phyloP scores from a whole-genome alignment of 2,113 vertebrate genomes.

The Cromileptes altivelis region DNA sequence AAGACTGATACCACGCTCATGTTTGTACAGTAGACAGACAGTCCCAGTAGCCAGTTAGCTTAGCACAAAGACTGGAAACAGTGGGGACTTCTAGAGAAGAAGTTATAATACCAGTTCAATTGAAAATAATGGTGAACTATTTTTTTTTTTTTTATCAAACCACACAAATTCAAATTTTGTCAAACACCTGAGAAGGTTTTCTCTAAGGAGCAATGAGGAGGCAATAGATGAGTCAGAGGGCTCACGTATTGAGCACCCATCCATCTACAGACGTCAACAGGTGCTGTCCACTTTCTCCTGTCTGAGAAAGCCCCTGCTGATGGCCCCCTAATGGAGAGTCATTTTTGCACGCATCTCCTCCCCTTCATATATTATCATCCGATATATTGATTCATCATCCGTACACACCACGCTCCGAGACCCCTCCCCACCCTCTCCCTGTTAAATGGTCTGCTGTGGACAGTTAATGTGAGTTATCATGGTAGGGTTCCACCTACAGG shows the following conservation, averaged over 20 bases:
- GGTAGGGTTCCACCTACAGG: slow-evolving; percentile 59
- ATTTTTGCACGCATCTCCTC: slow-evolving; percentile 54
- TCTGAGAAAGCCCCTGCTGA: slow-evolving; percentile 43
- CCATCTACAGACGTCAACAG: slow-evolving; percentile 42
- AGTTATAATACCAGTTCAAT: neutral
- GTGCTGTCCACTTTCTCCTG: slow-evolving; percentile 46
- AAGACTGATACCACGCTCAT: neutral
- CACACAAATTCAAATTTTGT: neutral
- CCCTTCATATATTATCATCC: slow-evolving; percentile 66
- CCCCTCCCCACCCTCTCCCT: slow-evolving; percentile 28
- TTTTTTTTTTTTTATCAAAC: neutral
- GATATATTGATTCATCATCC: slow-evolving; percentile 79
- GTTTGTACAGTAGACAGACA: neutral
- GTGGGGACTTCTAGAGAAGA: neutral
- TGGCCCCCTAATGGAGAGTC: slow-evolving; percentile 60
- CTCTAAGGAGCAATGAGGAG: slow-evolving; percentile 17
- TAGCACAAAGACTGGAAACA: neutral
- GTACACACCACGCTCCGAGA: slow-evolving; percentile 56
- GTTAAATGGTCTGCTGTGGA: slow-evolving; percentile 72
- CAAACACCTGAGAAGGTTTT: slow-evolving; percentile 4
- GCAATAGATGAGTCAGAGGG: slow-evolving; percentile 25
- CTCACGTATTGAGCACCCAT: slow-evolving; percentile 28
- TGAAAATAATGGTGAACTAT: neutral
- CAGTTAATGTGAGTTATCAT: slow-evolving; percentile 80
- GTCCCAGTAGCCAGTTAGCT: neutral